phyloP scores from a whole-genome alignment of 2,113 vertebrate genomes.

The Nannobrachium achirus region DNA sequence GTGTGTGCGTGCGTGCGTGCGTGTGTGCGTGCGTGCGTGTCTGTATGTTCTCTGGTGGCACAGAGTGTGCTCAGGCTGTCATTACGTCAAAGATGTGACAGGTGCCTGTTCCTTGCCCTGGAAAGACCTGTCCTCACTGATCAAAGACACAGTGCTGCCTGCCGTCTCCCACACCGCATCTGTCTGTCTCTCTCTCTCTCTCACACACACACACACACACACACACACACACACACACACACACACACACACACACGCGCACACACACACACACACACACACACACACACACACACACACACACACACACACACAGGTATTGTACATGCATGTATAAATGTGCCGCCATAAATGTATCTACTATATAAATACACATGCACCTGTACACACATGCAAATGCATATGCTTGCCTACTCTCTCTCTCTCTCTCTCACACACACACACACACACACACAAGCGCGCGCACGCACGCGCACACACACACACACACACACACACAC shows the following conservation, averaged over 20 bases:
- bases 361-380: too few relatives aligned
- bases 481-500: neutral
- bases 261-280: neutral
- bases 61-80: constrained; percentile 31
- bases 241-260: neutral
- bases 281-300: neutral
- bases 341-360: too few relatives aligned
- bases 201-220: constrained; percentile 16
- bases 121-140: constrained; percentile 28
- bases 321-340: too few relatives aligned
- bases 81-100: constrained; percentile 29
- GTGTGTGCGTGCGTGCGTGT: neutral
- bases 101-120: constrained; percentile 51
- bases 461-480: too few relatives aligned
- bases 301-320: neutral
- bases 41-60: neutral
- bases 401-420: too few relatives aligned
- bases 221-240: neutral
- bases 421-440: too few relatives aligned
- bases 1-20: too few relatives aligned
- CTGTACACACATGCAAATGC: too few relatives aligned
- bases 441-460: neutral
- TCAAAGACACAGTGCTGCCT: constrained; percentile 48
- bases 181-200: neutral
- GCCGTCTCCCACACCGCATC: constrained; percentile 6